Conservation (phyloP, 2,888 invertebrate genomes). For the Lepeophtheirus nordmannii region DNA sequence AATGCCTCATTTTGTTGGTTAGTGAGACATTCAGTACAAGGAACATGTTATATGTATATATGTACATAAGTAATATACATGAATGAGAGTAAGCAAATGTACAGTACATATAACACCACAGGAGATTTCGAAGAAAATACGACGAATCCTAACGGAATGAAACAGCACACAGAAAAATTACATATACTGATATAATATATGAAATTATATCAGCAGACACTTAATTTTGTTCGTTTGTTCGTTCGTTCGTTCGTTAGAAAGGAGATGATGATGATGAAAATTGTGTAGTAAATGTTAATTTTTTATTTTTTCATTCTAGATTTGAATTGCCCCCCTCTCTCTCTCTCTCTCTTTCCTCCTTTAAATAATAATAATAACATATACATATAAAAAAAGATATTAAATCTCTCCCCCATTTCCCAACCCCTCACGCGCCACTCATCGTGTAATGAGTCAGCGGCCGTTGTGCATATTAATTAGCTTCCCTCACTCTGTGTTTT, state of each 20-base stretch:
- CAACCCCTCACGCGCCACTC: slow-evolving; percentile 3
- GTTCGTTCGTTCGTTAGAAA: background rate
- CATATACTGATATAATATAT: no score
- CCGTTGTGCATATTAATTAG: slow-evolving; percentile 8
- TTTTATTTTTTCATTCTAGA: background rate
- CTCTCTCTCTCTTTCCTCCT: background rate
- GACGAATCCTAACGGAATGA: no score
- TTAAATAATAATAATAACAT: background rate
- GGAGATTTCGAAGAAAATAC: no score
- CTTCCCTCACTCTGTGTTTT: slow-evolving; percentile 6
- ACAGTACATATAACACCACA: no score
- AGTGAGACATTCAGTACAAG: no score
- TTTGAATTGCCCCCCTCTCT: background rate
- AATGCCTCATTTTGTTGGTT: no score
- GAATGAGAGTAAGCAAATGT: no score
- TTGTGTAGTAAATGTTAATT: background rate
- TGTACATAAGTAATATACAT: no score
- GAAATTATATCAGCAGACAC: no score
- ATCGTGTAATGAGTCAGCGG: slow-evolving; percentile 5
- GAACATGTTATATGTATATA: no score
- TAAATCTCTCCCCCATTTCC: slow-evolving; percentile 3
- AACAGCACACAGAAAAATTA: no score
- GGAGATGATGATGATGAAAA: background rate
- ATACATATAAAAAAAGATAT: background rate
- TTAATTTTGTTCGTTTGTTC: background rate